These are phyloP conservation scores for Thunnus maccoyii DNA, from an alignment of 2,113 vertebrate species.

Conservation along the genomic window DNA sequence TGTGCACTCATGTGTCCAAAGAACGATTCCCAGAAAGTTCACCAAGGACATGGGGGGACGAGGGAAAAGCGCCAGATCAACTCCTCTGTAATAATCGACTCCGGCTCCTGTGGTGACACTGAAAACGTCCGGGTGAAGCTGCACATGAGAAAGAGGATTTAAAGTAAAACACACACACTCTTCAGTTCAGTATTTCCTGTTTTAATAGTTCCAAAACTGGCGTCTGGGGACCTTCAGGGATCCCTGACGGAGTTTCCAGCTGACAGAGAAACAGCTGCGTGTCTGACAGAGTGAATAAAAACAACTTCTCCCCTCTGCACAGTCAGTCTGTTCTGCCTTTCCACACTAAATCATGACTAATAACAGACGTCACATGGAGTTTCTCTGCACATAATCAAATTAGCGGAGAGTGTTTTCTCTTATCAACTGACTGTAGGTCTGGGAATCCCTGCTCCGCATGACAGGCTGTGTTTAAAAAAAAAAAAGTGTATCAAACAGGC, in stretches of 20 bases:
- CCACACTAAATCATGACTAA: neutral
- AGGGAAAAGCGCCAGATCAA: neutral
- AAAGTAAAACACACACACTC: neutral
- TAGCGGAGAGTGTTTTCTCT: neutral
- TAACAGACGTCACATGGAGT: neutral
- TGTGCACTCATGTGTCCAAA: neutral
- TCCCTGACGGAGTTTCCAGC: constrained; percentile 19
- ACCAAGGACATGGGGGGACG: neutral
- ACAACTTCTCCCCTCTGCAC: neutral
- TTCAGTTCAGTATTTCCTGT: neutral
- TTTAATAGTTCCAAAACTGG: neutral
- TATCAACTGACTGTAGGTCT: neutral
- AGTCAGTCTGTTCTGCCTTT: neutral
- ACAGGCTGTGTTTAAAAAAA: too few relatives aligned
- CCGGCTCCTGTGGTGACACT: neutral
- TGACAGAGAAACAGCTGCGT: constrained; percentile 31
- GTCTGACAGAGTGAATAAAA: neutral
- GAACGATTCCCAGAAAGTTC: neutral
- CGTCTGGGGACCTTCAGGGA: neutral
- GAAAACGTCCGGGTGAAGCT: neutral
- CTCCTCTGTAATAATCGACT: neutral
- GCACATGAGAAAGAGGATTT: constrained; percentile 1
- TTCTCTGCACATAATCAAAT: constrained; percentile 1
- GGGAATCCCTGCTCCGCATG: neutral
- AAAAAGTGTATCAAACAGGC: too few relatives aligned